A percentile compares a stretch with the other conserved stretches of the same genome.
phyloP scores from a whole-genome alignment of 2,888 invertebrate species.

The Onchidella celtica region DNA sequence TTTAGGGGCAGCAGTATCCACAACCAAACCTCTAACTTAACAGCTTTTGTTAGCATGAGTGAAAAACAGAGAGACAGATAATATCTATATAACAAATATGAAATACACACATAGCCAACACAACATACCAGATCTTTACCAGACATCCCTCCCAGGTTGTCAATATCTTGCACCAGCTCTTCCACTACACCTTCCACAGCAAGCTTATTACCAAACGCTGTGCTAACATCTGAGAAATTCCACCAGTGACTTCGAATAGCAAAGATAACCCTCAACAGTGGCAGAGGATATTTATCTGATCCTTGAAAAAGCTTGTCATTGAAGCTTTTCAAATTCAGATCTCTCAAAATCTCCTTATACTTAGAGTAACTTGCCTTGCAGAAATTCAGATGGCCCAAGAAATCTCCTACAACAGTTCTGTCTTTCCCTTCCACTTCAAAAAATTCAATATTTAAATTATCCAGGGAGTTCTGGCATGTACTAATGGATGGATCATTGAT shows the following conservation, averaged over 20 bases:
- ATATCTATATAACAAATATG: too few relatives aligned
- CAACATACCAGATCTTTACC: conserved; percentile 21
- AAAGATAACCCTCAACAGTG: not conserved
- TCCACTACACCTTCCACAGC: conserved; percentile 16
- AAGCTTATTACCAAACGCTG: not conserved
- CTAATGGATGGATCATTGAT: not conserved
- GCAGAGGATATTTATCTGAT: not conserved
- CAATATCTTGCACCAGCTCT: conserved; percentile 30
- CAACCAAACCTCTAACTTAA: too few relatives aligned
- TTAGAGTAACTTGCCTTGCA: not conserved
- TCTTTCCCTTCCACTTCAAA: not conserved
- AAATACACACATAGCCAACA: too few relatives aligned
- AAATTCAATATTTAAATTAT: not conserved
- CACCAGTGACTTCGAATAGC: conserved; percentile 27
- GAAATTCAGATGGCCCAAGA: conserved; percentile 7
- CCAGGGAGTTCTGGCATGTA: not conserved
- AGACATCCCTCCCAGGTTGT: conserved; percentile 6
- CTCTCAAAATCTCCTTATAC: conserved; percentile 21
- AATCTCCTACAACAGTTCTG: conserved; percentile 24
- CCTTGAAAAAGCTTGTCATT: not conserved
- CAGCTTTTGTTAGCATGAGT: too few relatives aligned
- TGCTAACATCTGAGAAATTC: conserved; percentile 39
- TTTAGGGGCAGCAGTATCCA: too few relatives aligned
- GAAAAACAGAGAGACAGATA: too few relatives aligned
- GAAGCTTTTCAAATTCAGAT: not conserved